A percentile compares a stretch with the other conserved stretches of the same genome.
Evolutionary conservation across 1,140 invertebrate species (phyloP).

Genomic region (Lepeophtheirus salmonis): DNA sequence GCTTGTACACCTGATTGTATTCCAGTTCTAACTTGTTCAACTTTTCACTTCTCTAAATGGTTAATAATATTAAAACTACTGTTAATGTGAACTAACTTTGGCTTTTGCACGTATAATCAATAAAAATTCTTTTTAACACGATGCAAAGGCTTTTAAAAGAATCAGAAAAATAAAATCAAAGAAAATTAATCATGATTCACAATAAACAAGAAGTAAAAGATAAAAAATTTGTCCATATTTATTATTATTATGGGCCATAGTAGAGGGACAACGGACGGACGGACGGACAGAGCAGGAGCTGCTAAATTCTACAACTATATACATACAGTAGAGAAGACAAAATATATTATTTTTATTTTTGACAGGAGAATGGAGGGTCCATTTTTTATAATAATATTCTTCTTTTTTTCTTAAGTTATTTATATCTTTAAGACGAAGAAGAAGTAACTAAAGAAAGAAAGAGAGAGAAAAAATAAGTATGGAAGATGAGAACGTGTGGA

Average conservation of each 20-base stretch:
- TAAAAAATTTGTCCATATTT: background rate
- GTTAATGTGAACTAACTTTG: no score
- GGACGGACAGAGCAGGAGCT: no score
- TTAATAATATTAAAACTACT: no score
- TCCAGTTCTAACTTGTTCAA: no score
- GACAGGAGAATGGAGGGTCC: background rate
- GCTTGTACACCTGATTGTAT: no score
- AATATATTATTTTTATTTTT: slow-evolving; percentile 1
- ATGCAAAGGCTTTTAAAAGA: no score
- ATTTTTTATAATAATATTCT: background rate
- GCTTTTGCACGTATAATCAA: no score
- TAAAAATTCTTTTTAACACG: no score
- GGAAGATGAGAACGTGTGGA: background rate
- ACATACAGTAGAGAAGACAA: background rate
- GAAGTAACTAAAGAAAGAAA: no score
- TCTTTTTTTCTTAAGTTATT: background rate
- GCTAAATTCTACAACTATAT: no score
- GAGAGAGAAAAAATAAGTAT: background rate
- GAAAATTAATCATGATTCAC: background rate
- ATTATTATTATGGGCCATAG: background rate
- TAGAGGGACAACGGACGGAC: background rate
- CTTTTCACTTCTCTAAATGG: no score
- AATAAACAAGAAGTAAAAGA: background rate
- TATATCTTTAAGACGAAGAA: background rate
- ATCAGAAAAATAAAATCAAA: background rate